Evolutionary conservation across 35 echinoderm and acorn worm genomes (phyloP).

Genomic region (Amphiura filiformis): DNA sequence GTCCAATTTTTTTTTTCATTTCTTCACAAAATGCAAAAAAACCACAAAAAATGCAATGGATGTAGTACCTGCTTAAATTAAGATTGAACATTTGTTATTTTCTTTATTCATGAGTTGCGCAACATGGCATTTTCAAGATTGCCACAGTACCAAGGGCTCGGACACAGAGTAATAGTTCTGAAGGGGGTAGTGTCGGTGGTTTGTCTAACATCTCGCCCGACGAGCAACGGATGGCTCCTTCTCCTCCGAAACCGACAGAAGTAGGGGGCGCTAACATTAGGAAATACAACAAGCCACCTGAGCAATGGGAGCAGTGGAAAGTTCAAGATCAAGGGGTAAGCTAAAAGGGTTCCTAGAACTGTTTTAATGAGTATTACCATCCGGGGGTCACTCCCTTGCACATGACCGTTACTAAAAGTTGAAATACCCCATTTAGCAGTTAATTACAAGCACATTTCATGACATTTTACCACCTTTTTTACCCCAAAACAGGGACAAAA

Average conservation of each 20-base stretch:
- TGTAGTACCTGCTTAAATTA: too few species aligned
- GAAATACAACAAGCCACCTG: background rate
- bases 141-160: slow-evolving; percentile 29
- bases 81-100: background rate
- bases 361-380: too few species aligned
- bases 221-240: background rate
- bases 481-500: too few species aligned
- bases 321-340: slow-evolving; percentile 47
- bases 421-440: background rate
- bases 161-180: background rate
- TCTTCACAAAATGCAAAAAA: too few species aligned
- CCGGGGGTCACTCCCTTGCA: background rate
- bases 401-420: background rate
- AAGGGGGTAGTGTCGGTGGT: background rate
- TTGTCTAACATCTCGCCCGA: background rate
- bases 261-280: background rate
- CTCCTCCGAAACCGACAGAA: too few species aligned
- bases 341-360: too few species aligned
- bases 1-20: too few species aligned
- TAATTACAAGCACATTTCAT: too few species aligned
- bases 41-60: too few species aligned
- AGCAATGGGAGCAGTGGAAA: slow-evolving; percentile 50
- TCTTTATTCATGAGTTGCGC: slow-evolving; percentile 16
- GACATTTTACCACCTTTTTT: too few species aligned
- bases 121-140: slow-evolving; percentile 61